Base-by-base conservation (phyloP, 2,888 invertebrate species). In the Apomyelois bistriatella region DNA sequence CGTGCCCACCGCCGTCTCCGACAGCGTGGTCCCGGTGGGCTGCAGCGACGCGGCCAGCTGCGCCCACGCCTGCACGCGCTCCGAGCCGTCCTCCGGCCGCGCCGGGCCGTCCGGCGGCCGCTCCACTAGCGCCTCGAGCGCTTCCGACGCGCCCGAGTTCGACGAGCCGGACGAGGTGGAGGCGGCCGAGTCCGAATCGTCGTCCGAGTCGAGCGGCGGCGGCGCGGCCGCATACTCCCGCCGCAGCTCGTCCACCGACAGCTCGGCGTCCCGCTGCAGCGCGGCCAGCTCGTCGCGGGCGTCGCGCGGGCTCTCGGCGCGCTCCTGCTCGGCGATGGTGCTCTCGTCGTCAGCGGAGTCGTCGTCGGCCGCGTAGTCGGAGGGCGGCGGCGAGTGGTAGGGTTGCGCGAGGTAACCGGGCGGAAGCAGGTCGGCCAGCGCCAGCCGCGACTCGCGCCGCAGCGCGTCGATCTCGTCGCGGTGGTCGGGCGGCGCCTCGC, bases 1-100 rank as follows among this genome's bases (percentile, higher is more conserved):
- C 43, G 98, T 99, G 58, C 95, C 97, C 70, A 98, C 97, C 53
- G 95, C 95, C 52, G 99, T 97, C 54, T 98, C 98, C 66, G 97
- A 96, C 64, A 99, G 91, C 16, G 99, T 99, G 76, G 98, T 98
- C 76, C 99, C 99, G 79, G 98, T 99, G 1, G 99, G 99, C 85
- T 99, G 99, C 77, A 99, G 95, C 84, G 97, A 96, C 81, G 98
- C 96, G 43, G 99, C 99, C 67, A 98, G 92, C 52, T 96, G 96
- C 47, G 98, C 97, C 50, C 98, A 98, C 87, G 97, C 96, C 80
- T 96, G 96, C 74, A 98, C 95, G 85, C 97, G 93, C 75, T 93
- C 93, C 76, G 93, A 92, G 60, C 92, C 64, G 47, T 55, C 60
- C 68, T 48, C 58, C 43, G 15, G 55, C 46, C 4, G 51, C 54